phyloP scores from a whole-genome alignment of 2,797 vertebrate genomes.

The Siniperca undulata region DNA sequence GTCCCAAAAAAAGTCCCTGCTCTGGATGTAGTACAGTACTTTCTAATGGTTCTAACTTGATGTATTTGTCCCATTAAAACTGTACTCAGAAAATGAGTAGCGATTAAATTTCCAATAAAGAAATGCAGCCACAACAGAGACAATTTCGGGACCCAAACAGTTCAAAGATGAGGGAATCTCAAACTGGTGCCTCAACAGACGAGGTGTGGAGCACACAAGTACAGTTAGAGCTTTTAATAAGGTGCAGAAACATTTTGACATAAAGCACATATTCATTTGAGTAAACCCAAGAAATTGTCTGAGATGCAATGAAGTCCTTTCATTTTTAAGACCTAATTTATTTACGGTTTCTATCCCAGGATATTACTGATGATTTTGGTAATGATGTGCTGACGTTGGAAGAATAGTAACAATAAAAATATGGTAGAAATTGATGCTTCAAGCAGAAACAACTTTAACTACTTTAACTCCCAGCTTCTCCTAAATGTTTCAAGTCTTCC shows the following conservation, averaged over 20 bases:
- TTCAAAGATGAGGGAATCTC: background rate
- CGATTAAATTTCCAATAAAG: background rate
- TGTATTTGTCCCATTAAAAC: background rate
- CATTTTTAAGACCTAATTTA: background rate
- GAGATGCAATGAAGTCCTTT: no score
- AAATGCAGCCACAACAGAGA: background rate
- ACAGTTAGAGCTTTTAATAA: no score
- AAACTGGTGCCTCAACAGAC: background rate
- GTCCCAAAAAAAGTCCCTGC: background rate
- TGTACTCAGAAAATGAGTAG: background rate
- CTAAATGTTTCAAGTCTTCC: slow-evolving; percentile 8
- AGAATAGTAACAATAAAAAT: background rate
- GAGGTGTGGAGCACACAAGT: background rate
- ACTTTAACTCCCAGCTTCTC: slow-evolving; percentile 5
- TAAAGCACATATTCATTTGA: background rate
- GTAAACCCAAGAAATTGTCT: background rate
- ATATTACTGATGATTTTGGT: slow-evolving; percentile 12
- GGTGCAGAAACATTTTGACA: background rate
- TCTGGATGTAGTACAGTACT: background rate
- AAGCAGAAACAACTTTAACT: background rate
- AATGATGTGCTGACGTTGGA: background rate
- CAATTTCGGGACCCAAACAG: background rate
- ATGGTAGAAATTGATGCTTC: background rate
- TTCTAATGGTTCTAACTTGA: background rate
- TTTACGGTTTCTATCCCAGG: background rate